Evolutionary conservation across 2,797 vertebrate species (phyloP).

Genomic region (Epinephelus coioides): DNA sequence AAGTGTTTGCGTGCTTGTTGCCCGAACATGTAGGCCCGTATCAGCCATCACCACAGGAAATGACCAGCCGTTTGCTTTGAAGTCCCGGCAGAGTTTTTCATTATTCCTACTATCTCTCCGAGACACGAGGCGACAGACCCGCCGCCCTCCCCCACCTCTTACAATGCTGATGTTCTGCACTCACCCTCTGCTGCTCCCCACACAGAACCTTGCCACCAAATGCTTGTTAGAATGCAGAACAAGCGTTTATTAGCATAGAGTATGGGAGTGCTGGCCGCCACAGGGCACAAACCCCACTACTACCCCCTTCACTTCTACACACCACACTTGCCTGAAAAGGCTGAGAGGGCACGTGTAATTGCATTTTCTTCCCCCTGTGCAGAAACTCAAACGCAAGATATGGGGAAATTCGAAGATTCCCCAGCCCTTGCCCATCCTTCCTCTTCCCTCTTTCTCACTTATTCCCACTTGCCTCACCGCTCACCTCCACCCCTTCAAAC

Average conservation of each 20-base stretch:
- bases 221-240: constrained; percentile 80
- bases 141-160: constrained; percentile 4
- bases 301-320: constrained; percentile 58
- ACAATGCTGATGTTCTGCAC: constrained; percentile 38
- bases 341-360: constrained; percentile 85
- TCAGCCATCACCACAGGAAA: constrained; percentile 84
- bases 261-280: constrained; percentile 68
- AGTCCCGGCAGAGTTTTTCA: constrained; percentile 81
- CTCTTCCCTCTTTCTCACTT: constrained; percentile 60
- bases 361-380: constrained; percentile 81
- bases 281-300: constrained; percentile 65
- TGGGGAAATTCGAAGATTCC: constrained; percentile 75
- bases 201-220: constrained; percentile 66
- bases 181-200: constrained; percentile 60
- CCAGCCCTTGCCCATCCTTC: constrained; percentile 54
- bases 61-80: constrained; percentile 82
- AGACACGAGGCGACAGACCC: constrained; percentile 65
- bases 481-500: constrained; percentile 72
- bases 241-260: constrained; percentile 82
- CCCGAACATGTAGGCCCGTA: constrained; percentile 70
- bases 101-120: constrained; percentile 79
- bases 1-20: constrained; percentile 70
- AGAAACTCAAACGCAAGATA: constrained; percentile 77
- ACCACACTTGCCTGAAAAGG: constrained; percentile 75
- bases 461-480: constrained; percentile 66